Evolutionary conservation across 2,113 vertebrate species (phyloP), one percentile per base, ranked within the genome.

Genomic region (Heteronetta atricapilla): DNA sequence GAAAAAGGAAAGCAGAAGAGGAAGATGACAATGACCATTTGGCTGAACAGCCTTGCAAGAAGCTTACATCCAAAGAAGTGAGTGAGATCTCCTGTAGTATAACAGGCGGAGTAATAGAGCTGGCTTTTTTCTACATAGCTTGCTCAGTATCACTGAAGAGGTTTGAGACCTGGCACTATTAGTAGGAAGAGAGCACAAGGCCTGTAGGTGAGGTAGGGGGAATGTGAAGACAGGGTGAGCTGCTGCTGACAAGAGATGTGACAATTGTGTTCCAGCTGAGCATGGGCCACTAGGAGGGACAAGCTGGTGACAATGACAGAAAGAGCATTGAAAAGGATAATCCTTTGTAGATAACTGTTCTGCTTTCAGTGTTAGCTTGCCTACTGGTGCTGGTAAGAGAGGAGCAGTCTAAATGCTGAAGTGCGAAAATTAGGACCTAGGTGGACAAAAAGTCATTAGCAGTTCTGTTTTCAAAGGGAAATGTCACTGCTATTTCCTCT

Each of bases 31-130:
- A 88, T 12, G 82, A 92, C 60, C n/a, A 4, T 55, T 62, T 84
- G 77, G 66, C 1, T 62, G 53, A 92, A 95, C 94, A 96, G 74
- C 93, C 94, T 40, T 36, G 59, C 23, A 96, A 82, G 90, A 98
- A 86, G 48, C 97, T 98, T 33, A 98, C 98, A 5, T 99, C 98
- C 63, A 99, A 99, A 98, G 98, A 99, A 97, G 99, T 99, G 97
- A 72, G 97, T 95, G 53, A 56, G 79, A 26, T 63, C 68, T 44
- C 23, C 48, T 73, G 4, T 67, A 22, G 42, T 10, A 36, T 13
- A 42, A 26, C 42, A 29, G 62, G 73, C 46, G 42, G 29, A 17
- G 67, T 34, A n/a, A 16, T 17, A 66, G 20, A 74, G 12, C 14
- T 82, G 90, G n/a, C 20, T 76, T n/a, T 60, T n/a, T 58, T 26